Evolutionary conservation across 2,797 vertebrate species (phyloP).

Genomic region (Lacerta agilis): DNA sequence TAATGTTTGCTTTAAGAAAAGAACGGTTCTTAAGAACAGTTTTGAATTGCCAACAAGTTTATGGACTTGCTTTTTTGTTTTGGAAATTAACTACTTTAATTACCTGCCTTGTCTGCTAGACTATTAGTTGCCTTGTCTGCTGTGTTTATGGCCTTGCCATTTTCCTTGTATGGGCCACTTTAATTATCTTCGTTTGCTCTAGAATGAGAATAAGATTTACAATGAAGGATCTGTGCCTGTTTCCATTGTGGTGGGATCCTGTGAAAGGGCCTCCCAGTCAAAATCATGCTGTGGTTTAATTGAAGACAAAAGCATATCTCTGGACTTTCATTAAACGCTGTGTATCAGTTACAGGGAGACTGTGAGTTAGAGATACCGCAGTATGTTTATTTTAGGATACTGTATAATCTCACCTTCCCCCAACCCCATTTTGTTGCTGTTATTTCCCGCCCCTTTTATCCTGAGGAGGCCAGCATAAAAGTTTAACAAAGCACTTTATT

Average conservation of each 20-base stretch:
- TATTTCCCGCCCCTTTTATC: background rate
- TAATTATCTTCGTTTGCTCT: constrained; percentile 62
- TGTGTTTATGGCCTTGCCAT: constrained; percentile 62
- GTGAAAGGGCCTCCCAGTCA: background rate
- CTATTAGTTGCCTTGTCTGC: constrained; percentile 36
- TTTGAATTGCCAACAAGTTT: constrained; percentile 63
- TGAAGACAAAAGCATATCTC: constrained; percentile 1
- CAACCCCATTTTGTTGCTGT: background rate
- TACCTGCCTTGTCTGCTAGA: constrained; percentile 38
- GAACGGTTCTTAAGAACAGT: background rate
- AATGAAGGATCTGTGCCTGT: constrained; percentile 48
- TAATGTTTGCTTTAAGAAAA: constrained; percentile 36
- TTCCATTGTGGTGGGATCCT: constrained; percentile 30
- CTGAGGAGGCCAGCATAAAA: background rate
- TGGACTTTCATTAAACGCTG: background rate
- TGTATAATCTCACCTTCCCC: background rate
- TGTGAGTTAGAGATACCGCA: background rate
- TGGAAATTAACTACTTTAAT: constrained; percentile 60
- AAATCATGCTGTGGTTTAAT: constrained; percentile 31
- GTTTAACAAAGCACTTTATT: constrained; percentile 13
- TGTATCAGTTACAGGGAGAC: background rate
- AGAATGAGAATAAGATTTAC: constrained; percentile 58
- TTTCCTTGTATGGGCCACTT: constrained; percentile 52
- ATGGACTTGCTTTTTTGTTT: constrained; percentile 71
- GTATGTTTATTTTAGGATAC: constrained; percentile 26